Conservation (phyloP, 2,113 vertebrate genomes). For the Alaudala cheleensis region DNA sequence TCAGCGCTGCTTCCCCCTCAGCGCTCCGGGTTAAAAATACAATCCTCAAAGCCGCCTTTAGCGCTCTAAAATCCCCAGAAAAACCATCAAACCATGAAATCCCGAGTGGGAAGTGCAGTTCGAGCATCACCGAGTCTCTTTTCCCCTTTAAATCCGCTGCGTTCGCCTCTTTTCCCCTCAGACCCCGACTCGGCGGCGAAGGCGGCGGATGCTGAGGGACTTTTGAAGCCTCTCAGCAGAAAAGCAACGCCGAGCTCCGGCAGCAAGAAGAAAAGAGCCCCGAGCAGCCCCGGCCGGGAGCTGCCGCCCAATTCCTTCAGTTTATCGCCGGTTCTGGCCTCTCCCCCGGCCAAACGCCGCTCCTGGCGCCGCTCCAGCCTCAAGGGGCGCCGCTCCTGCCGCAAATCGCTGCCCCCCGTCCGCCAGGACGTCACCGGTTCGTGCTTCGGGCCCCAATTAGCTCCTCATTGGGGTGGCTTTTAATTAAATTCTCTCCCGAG, state of each 20-base stretch:
- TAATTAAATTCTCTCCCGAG: not conserved
- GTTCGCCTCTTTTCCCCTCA: not conserved
- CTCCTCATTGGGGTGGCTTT: accelerated
- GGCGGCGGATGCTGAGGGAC: accelerated
- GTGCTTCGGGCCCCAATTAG: not conserved
- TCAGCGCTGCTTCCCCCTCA: not conserved
- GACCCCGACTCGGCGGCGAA: not conserved
- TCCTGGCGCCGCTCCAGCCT: slow-evolving; percentile 38
- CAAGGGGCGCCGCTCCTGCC: not conserved
- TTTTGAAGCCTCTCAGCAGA: accelerated
- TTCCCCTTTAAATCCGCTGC: accelerated
- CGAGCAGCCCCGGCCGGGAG: not conserved
- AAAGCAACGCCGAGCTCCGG: accelerated
- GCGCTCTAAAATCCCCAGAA: too few species aligned
- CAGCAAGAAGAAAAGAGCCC: not conserved
- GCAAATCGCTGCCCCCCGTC: slow-evolving; percentile 31
- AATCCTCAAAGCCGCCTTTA: accelerated
- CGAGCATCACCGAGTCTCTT: accelerated
- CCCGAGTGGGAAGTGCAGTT: accelerated
- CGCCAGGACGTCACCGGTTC: not conserved
- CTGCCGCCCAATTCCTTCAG: accelerated
- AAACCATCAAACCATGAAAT: not conserved
- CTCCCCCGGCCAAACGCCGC: not conserved
- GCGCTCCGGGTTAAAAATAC: not conserved
- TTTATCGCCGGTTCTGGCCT: accelerated